phyloP scores from a whole-genome alignment of 2,888 invertebrate species.

The Folsomia manolachei region DNA sequence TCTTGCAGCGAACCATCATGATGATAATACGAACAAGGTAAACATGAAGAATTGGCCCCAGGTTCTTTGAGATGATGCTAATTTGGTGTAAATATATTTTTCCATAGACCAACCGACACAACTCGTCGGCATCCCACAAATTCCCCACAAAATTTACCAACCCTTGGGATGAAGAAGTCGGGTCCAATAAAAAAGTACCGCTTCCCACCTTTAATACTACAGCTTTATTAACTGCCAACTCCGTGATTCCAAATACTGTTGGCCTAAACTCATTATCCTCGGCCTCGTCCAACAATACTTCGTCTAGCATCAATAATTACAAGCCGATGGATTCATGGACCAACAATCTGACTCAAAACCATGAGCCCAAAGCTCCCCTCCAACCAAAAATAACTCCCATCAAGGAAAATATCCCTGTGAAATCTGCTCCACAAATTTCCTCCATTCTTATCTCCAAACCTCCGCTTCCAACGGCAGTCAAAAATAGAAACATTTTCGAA shows the following conservation, averaged over 20 bases:
- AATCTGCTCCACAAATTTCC: slow-evolving; percentile 7
- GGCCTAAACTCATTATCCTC: slow-evolving; percentile 13
- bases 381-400: slow-evolving; percentile 41
- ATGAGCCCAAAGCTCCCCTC: slow-evolving; percentile 41
- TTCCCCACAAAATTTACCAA: slow-evolving; percentile 49
- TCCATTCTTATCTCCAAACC: neutral
- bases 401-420: slow-evolving; percentile 20
- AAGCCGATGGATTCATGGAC: slow-evolving; percentile 39
- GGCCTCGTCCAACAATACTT: slow-evolving; percentile 3
- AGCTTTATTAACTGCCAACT: slow-evolving; percentile 34
- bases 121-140: slow-evolving; percentile 6
- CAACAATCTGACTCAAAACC: slow-evolving; percentile 46
- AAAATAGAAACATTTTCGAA: neutral
- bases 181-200: slow-evolving; percentile 25
- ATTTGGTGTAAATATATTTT: neutral
- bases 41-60: neutral
- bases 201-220: slow-evolving; percentile 44
- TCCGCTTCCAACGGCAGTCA: neutral
- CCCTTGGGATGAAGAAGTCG: slow-evolving; percentile 50
- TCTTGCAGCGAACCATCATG: slow-evolving; percentile 64
- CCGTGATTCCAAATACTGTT: slow-evolving; percentile 27
- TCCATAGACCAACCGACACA: neutral
- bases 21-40: slow-evolving; percentile 19
- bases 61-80: neutral
- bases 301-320: too few relatives aligned